phyloP scores from a whole-genome alignment of 53 echinoderm and acorn worm genomes.

The Crossaster papposus region DNA sequence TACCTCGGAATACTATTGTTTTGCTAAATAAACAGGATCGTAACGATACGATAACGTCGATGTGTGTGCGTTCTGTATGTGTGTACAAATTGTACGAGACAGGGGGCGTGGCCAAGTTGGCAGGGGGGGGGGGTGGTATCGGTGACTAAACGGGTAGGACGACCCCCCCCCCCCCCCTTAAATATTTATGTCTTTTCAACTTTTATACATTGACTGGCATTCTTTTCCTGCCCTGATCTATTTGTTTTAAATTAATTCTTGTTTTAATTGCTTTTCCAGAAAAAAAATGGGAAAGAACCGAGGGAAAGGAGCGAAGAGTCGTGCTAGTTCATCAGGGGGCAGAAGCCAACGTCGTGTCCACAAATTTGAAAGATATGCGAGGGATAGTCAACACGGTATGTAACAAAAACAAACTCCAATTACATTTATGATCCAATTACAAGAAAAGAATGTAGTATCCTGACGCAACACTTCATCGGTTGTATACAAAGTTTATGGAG shows the following conservation, averaged over 20 bases:
- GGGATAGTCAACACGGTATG: conserved; percentile 21
- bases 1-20: background rate
- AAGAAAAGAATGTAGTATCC: no score
- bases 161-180: no score
- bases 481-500: no score
- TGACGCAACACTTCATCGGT: no score
- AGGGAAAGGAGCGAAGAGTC: conserved; percentile 22
- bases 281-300: conserved; percentile 50
- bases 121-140: background rate
- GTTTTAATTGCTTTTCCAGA: background rate
- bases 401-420: no score
- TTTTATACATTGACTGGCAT: background rate
- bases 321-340: conserved; percentile 14
- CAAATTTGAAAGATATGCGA: conserved; percentile 50
- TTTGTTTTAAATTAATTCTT: background rate
- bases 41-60: no score
- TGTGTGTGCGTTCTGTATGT: no score
- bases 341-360: conserved; percentile 27
- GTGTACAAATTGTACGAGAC: background rate
- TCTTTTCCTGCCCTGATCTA: background rate
- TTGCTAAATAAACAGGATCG: background rate
- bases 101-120: background rate
- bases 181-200: no score
- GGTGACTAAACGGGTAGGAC: no score
- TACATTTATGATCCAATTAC: no score